These are phyloP conservation scores for Jaculus jaculus DNA, from an alignment of 2,113 vertebrate genomes.

Conservation along the genomic window DNA sequence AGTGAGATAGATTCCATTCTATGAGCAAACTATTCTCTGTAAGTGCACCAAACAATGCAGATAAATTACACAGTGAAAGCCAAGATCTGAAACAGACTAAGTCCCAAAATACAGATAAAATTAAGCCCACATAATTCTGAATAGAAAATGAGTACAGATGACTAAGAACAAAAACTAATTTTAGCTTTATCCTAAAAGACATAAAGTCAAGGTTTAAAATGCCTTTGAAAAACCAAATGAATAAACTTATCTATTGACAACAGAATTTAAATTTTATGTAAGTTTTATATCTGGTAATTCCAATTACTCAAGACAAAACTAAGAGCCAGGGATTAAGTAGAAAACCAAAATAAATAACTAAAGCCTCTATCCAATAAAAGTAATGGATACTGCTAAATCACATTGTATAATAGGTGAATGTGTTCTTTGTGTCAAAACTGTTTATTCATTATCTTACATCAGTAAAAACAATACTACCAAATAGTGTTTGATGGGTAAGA, in stretches of 20 bases:
- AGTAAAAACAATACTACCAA: constrained; percentile 42
- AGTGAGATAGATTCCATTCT: constrained; percentile 18
- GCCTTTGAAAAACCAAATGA: constrained; percentile 51
- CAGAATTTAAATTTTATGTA: constrained; percentile 22
- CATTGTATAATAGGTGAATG: neutral
- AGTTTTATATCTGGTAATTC: constrained; percentile 24
- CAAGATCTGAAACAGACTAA: constrained; percentile 68
- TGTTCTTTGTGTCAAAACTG: neutral
- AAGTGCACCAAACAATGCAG: constrained; percentile 50
- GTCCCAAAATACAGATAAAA: constrained; percentile 67
- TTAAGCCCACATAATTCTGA: constrained; percentile 75
- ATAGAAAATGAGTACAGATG: constrained; percentile 75
- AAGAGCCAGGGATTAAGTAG: constrained; percentile 34
- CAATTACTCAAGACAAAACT: constrained; percentile 5
- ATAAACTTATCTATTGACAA: constrained; percentile 55
- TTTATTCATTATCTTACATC: constrained; percentile 15
- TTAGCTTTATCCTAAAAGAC: constrained; percentile 73
- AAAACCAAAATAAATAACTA: constrained; percentile 40
- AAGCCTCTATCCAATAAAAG: constrained; percentile 32
- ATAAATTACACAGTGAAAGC: constrained; percentile 56
- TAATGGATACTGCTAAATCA: neutral
- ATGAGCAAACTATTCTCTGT: neutral
- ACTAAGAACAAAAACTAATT: constrained; percentile 77
- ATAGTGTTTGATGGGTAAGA: neutral
- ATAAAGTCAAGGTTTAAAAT: constrained; percentile 58